Evolutionary conservation across 2,113 vertebrate genomes (phyloP).

Genomic region (Macroglossus sobrinus): DNA sequence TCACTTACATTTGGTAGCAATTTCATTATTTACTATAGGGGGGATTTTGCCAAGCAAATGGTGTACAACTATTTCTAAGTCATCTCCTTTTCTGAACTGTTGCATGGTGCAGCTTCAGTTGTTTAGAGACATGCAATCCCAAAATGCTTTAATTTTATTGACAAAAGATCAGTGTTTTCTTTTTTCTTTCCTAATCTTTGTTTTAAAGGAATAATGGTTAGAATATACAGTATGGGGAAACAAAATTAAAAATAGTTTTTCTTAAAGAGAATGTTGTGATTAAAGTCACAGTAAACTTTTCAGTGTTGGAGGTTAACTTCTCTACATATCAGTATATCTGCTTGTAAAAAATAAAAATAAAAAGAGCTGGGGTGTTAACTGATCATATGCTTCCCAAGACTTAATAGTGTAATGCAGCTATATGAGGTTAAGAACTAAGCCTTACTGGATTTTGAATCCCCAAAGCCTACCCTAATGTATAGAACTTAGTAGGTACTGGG

Average conservation of each 20-base stretch:
- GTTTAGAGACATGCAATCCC: background rate
- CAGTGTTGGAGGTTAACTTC: background rate
- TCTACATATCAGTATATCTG: background rate
- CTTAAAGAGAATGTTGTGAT: background rate
- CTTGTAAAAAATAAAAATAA: background rate
- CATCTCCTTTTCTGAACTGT: background rate
- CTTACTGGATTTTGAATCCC: background rate
- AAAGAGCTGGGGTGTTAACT: background rate
- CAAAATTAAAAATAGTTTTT: background rate
- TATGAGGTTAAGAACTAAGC: background rate
- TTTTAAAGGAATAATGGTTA: background rate
- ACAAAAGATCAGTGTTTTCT: background rate
- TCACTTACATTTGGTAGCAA: background rate
- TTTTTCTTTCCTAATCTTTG: background rate
- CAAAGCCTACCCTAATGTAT: background rate
- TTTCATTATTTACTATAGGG: background rate
- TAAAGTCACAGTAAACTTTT: background rate
- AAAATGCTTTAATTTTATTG: background rate
- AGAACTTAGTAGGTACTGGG: background rate
- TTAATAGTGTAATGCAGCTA: background rate
- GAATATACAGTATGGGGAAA: background rate
- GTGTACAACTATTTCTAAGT: background rate
- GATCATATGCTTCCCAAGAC: background rate
- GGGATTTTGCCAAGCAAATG: background rate
- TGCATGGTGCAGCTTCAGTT: background rate